Conservation (phyloP, 2,797 vertebrate species). For the Hemibagrus guttatus region DNA sequence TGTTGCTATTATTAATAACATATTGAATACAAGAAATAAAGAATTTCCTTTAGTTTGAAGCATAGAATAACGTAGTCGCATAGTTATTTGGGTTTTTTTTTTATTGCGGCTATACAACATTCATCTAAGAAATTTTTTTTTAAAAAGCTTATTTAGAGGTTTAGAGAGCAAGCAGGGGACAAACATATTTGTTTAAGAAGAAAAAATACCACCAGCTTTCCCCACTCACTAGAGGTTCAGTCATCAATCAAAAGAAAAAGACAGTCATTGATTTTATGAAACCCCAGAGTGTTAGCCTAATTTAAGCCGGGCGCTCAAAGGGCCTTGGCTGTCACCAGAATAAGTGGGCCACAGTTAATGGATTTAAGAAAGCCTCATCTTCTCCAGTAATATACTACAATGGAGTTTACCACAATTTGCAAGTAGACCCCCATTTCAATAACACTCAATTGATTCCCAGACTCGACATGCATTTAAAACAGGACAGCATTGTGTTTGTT, state of each 20-base stretch:
- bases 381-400: conserved; percentile 24
- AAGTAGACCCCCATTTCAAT: conserved; percentile 18
- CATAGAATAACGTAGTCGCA: not conserved
- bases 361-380: conserved; percentile 41
- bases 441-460: conserved; percentile 16
- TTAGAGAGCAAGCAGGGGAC: conserved; percentile 6
- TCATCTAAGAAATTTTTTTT: conserved; percentile 46
- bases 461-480: conserved; percentile 16
- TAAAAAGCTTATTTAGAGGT: not conserved
- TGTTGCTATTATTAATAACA: too few relatives aligned
- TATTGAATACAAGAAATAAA: not conserved
- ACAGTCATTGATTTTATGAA: conserved; percentile 48
- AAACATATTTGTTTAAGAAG: conserved; percentile 37
- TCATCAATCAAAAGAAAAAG: conserved; percentile 43
- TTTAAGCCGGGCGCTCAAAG: conserved; percentile 36
- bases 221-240: conserved; percentile 20
- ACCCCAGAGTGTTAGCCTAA: conserved; percentile 38
- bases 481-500: not conserved
- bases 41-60: not conserved
- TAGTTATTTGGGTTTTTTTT: not conserved
- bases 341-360: conserved; percentile 41
- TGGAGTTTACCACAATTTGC: conserved; percentile 28
- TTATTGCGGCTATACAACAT: not conserved
- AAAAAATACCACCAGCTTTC: conserved; percentile 25
- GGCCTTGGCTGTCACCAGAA: conserved; percentile 41